Base-by-base conservation (phyloP, 2,113 vertebrate species). In the Lagopus muta region DNA sequence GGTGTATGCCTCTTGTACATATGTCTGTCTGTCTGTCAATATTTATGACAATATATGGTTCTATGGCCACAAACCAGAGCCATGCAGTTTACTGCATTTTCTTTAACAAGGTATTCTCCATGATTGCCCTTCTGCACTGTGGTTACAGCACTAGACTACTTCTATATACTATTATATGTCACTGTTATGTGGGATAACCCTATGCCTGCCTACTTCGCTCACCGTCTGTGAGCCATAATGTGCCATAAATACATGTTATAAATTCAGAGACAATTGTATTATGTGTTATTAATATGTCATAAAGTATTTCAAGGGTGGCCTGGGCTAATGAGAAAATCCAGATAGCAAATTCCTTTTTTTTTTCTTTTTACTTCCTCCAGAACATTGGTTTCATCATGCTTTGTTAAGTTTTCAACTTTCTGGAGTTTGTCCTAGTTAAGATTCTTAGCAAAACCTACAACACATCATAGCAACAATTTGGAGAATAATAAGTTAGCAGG, bases 291-390 rank as follows among this genome's bases (percentile, higher is more conserved):
- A 43, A 34, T n/a, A 50, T 6, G 10, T 17, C 5, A 27, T 64
- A 9, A 50, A 58, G 12, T 40, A 87, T 92, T 90, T 65, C 57
- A 70, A 36, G 22, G 27, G 21, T 77, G 12, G n/a, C 5, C 14
- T 75, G 11, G 1, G 70, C 27, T 76, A 34, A 47, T 50, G 55
- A 88, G n/a, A 64, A 80, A 32, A 89, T 69, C 7, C 19, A 40
- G 34, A 76, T 69, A 82, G 6, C 7, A 65, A 83, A 34, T 2
- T 24, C 17, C 27, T 54, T 24, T 48, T 69, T 52, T 27, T 52
- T 60, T 17, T 2, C 40, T 60, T 14, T 2, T 45, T 58, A 43
- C 24, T 73, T 10, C 4, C 75, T 73, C 30, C 1, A 0, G 0
- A 18, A 72, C 30, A 30, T 62, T 73, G 15, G 9, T 88, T n/a